Evolutionary conservation across 1,140 invertebrate genomes (phyloP).

Genomic region (Hestina assimilis): DNA sequence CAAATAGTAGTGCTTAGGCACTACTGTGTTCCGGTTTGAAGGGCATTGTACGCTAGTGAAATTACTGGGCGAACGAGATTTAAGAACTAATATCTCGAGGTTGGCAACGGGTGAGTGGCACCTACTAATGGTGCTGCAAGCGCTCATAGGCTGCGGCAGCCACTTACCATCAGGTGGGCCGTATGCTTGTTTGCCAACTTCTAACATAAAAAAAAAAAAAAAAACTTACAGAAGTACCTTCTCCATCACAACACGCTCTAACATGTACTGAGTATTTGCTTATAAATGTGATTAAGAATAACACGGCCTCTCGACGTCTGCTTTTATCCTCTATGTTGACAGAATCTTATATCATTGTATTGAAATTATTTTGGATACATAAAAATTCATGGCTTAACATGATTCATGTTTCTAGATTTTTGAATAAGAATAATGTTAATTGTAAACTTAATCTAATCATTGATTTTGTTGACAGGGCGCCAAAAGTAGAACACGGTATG

Average conservation of each 20-base stretch:
- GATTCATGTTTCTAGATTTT: not conserved
- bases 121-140: too few species aligned
- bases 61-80: too few species aligned
- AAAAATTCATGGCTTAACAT: not conserved
- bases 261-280: slow-evolving; percentile 14
- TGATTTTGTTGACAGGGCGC: slow-evolving; percentile 48
- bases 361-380: not conserved
- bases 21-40: too few species aligned
- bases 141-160: too few species aligned
- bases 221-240: slow-evolving; percentile 44
- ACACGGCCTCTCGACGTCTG: slow-evolving; percentile 4
- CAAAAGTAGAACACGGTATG: slow-evolving; percentile 66
- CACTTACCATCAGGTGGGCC: too few species aligned
- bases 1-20: too few species aligned
- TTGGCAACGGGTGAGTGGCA: too few species aligned
- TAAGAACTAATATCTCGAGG: too few species aligned
- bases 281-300: not conserved
- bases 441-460: not conserved
- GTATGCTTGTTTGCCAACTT: too few species aligned
- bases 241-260: slow-evolving; percentile 24
- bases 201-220: too few species aligned
- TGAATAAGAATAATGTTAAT: not conserved
- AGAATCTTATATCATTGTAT: not conserved
- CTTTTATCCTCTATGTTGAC: slow-evolving; percentile 7
- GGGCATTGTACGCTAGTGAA: too few species aligned